phyloP scores from a whole-genome alignment of 2,113 vertebrate species.

The Rhinopomastus cyanomelas region DNA sequence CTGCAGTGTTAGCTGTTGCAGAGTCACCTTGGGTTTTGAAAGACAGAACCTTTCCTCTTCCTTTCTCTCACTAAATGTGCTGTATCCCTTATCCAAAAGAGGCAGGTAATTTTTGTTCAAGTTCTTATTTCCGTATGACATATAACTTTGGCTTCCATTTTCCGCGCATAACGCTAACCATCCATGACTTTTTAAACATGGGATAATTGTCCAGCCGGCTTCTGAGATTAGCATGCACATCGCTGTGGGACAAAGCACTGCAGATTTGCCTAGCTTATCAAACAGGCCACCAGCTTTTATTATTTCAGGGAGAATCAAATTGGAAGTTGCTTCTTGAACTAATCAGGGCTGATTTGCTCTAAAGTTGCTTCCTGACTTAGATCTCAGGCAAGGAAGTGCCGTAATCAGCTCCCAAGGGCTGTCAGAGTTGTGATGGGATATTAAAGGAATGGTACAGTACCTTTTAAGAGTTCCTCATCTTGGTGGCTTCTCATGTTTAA shows the following conservation, averaged over 20 bases:
- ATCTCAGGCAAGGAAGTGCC: slow-evolving; percentile 52
- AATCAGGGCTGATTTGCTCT: slow-evolving; percentile 64
- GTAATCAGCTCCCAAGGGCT: slow-evolving; percentile 56
- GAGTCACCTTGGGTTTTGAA: background rate
- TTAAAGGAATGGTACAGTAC: slow-evolving; percentile 41
- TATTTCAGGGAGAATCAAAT: slow-evolving; percentile 59
- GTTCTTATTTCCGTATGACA: background rate
- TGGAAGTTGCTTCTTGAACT: slow-evolving; percentile 60
- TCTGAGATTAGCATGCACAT: background rate
- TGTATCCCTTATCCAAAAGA: background rate
- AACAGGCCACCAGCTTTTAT: slow-evolving; percentile 35
- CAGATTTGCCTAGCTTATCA: slow-evolving; percentile 33
- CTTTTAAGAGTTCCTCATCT: slow-evolving; percentile 1
- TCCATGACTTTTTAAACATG: background rate
- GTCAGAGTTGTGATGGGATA: slow-evolving; percentile 45
- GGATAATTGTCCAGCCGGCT: background rate
- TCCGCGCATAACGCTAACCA: background rate
- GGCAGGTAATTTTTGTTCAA: background rate
- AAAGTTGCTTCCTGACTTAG: slow-evolving; percentile 68
- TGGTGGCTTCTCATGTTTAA: background rate
- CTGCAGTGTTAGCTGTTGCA: background rate
- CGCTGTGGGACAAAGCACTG: background rate
- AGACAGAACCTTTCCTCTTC: background rate
- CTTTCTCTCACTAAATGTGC: background rate
- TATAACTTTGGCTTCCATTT: background rate